phyloP scores from a whole-genome alignment of 2,113 vertebrate species.

The Sigmodon hispidus region DNA sequence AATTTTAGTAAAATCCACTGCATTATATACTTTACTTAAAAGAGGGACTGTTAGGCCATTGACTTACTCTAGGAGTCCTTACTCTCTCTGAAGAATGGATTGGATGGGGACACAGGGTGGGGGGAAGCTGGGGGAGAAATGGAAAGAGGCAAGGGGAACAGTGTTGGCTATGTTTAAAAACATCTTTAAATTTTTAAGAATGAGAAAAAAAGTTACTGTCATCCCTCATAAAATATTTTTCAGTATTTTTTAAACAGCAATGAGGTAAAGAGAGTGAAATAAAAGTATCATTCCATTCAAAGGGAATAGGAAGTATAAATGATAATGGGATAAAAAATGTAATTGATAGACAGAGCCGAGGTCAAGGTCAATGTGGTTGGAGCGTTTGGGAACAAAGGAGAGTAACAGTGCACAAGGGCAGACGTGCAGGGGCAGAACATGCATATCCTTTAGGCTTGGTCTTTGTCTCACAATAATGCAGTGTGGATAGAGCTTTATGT shows the following conservation, averaged over 20 bases:
- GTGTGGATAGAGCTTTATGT: background rate
- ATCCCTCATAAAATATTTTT: background rate
- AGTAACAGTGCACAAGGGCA: accelerated
- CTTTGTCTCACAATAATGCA: background rate
- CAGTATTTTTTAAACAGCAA: background rate
- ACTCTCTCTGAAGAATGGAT: too few species aligned
- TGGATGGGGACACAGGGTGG: too few species aligned
- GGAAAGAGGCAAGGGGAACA: too few species aligned
- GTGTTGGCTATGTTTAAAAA: too few species aligned
- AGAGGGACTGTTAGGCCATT: background rate
- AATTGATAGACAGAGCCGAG: background rate
- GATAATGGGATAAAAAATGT: background rate
- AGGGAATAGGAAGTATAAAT: background rate
- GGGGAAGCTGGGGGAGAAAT: too few species aligned
- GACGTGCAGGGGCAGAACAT: background rate
- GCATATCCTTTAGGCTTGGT: background rate
- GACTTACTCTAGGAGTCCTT: too few species aligned
- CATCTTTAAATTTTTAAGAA: too few species aligned
- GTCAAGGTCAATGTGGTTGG: background rate
- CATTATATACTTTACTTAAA: background rate
- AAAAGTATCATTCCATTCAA: background rate
- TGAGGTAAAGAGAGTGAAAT: background rate
- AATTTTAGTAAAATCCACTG: background rate
- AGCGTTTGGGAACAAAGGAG: background rate
- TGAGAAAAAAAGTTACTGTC: too few species aligned